These are phyloP conservation scores for Trogon surrucura DNA, from an alignment of 2,113 vertebrate species.

Conservation along the genomic window DNA sequence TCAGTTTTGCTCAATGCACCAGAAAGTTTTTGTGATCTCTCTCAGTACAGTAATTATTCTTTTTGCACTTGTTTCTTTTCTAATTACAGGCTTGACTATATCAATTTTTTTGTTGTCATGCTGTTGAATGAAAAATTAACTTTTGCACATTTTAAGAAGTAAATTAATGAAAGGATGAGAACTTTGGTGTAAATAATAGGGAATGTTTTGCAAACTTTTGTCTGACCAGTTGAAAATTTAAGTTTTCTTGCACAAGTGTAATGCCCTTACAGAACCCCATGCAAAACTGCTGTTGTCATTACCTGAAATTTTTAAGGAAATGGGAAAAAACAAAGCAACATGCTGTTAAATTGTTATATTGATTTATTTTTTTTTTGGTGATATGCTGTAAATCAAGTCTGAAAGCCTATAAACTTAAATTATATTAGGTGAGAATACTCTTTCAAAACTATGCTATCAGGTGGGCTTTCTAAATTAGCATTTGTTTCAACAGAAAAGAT, in stretches of 20 bases:
- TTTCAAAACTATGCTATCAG: not conserved
- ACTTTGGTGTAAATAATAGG: not conserved
- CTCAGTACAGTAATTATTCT: not conserved
- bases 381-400: not conserved
- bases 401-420: not conserved
- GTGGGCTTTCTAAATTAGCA: not conserved
- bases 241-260: not conserved
- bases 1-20: not conserved
- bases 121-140: not conserved
- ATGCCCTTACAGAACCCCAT: fast-evolving
- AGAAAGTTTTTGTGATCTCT: not conserved
- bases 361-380: not conserved
- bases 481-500: not conserved
- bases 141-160: not conserved
- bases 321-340: not conserved
- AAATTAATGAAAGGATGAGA: not conserved
- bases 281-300: not conserved
- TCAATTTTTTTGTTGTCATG: not conserved
- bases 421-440: not conserved
- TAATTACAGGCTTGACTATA: not conserved
- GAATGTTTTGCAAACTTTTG: not conserved
- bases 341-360: not conserved
- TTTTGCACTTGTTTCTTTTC: not conserved
- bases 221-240: not conserved
- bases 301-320: not conserved